Conservation (phyloP, 30 jellyfish, hydroid and myxozoan species). For the Aurelia sp. region DNA sequence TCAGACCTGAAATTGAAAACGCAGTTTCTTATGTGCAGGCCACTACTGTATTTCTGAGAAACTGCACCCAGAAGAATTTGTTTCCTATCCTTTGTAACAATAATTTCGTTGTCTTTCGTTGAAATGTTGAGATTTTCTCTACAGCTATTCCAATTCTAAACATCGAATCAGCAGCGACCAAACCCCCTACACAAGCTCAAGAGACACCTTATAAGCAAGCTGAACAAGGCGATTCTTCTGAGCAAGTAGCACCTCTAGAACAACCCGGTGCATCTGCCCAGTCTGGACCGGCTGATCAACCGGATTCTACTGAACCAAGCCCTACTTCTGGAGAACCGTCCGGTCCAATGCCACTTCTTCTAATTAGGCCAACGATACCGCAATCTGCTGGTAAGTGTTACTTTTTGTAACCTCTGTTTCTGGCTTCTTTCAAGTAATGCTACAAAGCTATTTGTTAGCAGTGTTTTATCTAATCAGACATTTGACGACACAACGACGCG, state of each 20-base stretch:
- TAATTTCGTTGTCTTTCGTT: too few species aligned
- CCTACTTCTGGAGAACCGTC: background rate
- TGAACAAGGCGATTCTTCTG: conserved; percentile 8
- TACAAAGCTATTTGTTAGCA: too few species aligned
- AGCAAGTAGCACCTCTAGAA: background rate
- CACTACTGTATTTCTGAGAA: too few species aligned
- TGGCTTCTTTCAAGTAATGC: background rate
- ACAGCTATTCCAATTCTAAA: conserved; percentile 27
- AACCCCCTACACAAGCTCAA: conserved; percentile 1
- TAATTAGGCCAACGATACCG: conserved; percentile 17
- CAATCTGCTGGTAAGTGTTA: conserved; percentile 12
- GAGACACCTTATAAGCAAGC: conserved; percentile 11
- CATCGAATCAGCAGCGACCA: conserved; percentile 28
- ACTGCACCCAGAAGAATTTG: too few species aligned
- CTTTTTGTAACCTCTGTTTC: background rate
- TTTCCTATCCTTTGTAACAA: too few species aligned
- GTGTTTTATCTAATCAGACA: too few species aligned
- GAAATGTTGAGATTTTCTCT: background rate
- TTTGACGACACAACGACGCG: too few species aligned
- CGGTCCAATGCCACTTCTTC: background rate
- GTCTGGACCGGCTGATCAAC: background rate
- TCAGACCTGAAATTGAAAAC: too few species aligned
- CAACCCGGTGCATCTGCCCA: background rate
- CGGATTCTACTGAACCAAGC: background rate
- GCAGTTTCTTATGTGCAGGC: too few species aligned